Conservation (phyloP, 2,113 vertebrate genomes). For the Cygnus buccinator region DNA sequence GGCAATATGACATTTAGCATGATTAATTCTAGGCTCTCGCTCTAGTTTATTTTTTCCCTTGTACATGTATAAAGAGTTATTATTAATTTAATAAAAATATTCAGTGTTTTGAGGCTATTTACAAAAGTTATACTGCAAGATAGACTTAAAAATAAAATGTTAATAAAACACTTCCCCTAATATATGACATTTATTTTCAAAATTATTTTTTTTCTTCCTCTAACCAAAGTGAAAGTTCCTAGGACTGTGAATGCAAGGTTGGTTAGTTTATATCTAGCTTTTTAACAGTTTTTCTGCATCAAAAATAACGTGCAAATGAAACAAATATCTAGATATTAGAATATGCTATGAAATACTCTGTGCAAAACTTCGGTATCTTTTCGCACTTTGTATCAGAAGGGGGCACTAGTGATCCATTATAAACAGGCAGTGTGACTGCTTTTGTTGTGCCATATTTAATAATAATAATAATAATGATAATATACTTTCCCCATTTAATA, state of each 20-base stretch:
- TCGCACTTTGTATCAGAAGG: conserved; percentile 69
- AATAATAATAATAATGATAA: conserved; percentile 64
- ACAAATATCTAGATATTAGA: conserved; percentile 34
- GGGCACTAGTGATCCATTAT: conserved; percentile 78
- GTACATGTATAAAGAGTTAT: not conserved
- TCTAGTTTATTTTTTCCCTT: conserved; percentile 29
- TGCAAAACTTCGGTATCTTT: conserved; percentile 34
- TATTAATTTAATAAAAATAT: not conserved
- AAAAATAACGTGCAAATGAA: conserved; percentile 44
- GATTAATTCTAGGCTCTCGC: conserved; percentile 55
- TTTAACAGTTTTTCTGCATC: not conserved
- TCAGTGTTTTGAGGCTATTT: not conserved
- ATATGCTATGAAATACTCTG: not conserved
- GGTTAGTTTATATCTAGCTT: not conserved
- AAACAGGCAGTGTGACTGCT: conserved; percentile 44
- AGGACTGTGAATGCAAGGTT: not conserved
- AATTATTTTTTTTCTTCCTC: not conserved
- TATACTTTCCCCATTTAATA: conserved; percentile 69
- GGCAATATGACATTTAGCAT: conserved; percentile 68
- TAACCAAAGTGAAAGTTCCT: not conserved
- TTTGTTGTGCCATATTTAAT: conserved; percentile 73
- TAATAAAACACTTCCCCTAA: not conserved
- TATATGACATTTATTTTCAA: not conserved
- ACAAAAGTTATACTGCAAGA: conserved; percentile 2
- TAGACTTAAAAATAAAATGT: not conserved